Conservation (phyloP, 2,113 vertebrate species). For the Xiphias gladius region DNA sequence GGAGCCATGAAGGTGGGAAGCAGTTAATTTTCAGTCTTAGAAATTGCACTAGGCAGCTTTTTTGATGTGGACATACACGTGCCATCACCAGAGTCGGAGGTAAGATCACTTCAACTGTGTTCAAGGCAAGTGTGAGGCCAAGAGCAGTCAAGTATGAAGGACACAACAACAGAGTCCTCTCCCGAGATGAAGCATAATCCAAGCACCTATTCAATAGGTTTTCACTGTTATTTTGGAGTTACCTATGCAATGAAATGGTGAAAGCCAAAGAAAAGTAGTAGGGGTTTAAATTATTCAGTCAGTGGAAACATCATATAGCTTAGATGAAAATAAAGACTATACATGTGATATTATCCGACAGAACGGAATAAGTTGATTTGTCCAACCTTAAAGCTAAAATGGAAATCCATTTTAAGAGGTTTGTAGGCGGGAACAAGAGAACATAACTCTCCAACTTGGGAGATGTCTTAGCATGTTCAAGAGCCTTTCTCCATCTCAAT, state of each 20-base stretch:
- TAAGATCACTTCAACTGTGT: not conserved
- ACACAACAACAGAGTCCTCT: not conserved
- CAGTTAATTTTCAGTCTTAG: slow-evolving; percentile 48
- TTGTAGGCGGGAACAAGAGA: too few relatives aligned
- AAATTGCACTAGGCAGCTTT: slow-evolving; percentile 17
- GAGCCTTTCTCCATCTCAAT: too few relatives aligned
- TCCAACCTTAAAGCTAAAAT: not conserved
- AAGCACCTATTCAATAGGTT: too few relatives aligned
- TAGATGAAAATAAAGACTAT: not conserved
- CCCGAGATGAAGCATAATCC: too few relatives aligned
- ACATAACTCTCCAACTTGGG: too few relatives aligned
- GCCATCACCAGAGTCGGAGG: not conserved
- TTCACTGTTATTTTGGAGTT: too few relatives aligned
- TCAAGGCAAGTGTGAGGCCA: not conserved
- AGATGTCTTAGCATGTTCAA: too few relatives aligned
- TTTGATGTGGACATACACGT: slow-evolving; percentile 23
- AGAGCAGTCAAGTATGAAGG: not conserved
- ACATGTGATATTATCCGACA: too few relatives aligned
- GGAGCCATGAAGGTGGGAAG: slow-evolving; percentile 55
- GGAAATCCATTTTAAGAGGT: too few relatives aligned
- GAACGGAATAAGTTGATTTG: not conserved
- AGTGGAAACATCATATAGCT: not conserved
- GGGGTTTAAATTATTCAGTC: not conserved
- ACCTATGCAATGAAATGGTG: too few relatives aligned
- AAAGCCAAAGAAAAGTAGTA: not conserved